Evolutionary conservation across 2,113 vertebrate species (phyloP), one percentile per base, ranked within the genome.

Genomic region (Cichladusa arquata): DNA sequence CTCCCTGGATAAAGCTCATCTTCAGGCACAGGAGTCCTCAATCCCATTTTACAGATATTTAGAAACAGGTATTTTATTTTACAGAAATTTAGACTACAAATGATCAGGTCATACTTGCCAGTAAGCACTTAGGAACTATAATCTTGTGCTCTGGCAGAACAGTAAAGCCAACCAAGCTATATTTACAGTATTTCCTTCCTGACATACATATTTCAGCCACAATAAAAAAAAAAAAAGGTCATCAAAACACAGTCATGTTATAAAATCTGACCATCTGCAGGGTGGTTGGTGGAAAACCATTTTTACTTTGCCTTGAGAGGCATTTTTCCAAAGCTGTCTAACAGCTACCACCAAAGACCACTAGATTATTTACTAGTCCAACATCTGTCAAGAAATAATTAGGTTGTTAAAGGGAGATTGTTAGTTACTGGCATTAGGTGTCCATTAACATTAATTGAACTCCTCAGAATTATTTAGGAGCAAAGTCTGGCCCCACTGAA

Each of bases 321-420:
- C 78, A 66, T 88, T 95, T 95, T 96, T 94, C 93, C 91, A 94
- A 80, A 80, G 74, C 93, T 94, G 89, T 85, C 87, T 77, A 92
- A 87, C 66, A 91, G 61, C 87, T 85, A 91, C 81, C 89, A 92
- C 91, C 73, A 72, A 96, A 95, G 91, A 88, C 91, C 87, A 81
- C 81, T 92, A 58, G 94, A 91, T 96, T 97, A 95, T 95, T 96
- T 97, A 95, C 89, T 88, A 86, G 95, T 77, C 91, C 91, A 97
- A 97, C 95, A 95, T 96, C 95, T 95, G 95, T 94, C 89, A 95
- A 95, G 92, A 94, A 96, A 97, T 96, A 95, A 97, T 95, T 94
- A 95, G 93, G 91, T 72, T 95, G 93, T 94, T 97, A 95, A 95
- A 95, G 81, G 81, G 94, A 95, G 93, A 89, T 74, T 95, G 94